Base-by-base conservation (phyloP, 2,888 invertebrate genomes). In the Drosophila nigricruria region DNA sequence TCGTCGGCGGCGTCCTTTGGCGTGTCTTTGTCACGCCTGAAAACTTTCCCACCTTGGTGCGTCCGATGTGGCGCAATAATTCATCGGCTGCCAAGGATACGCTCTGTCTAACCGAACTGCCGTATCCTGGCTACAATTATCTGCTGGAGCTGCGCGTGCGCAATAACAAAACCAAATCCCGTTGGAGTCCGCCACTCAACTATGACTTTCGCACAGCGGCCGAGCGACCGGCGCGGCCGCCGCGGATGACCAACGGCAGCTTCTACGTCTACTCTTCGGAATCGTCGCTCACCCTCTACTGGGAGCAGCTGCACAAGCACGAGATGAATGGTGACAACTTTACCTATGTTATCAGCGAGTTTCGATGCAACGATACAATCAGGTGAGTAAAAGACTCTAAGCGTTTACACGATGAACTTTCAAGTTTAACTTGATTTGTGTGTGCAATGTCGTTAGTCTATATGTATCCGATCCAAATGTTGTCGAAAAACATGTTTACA, bases 271-370 rank as follows among this genome's bases (percentile, higher is more conserved):
- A 95, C 82, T 93, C 94, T 23, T 92, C 93, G 42, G 94, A 94
- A 69, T 93, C 96, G 73, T 94, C 95, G 60, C 93, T 97, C 45
- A 95, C 95, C 90, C 93, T 97, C 25, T 97, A 97, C 91, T 97
- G 97, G 97, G 95, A 96, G 89, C 94, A 95, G 75, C 94, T 97
- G 57, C 94, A 95, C 23, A 94, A 94, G 49, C 94, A 94, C 89
- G 94, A 95, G 79, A 94, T 96, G 82, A 97, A 97, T 88, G 97
- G 97, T 23, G 94, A 95, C 8, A 94, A 96, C 87, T 97, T 97
- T 87, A 94, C 94, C 3, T 97, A 97, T 90, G 93, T 94, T 76
- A 94, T 96, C n/a, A 92, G 93, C 38, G 86, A 91, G 65, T 91
- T 90, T 56, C 74, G 75, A 14, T 62, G 76, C 20, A 83, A 92